Base-by-base conservation (phyloP, 2,113 vertebrate species). In the Zingel zingel region DNA sequence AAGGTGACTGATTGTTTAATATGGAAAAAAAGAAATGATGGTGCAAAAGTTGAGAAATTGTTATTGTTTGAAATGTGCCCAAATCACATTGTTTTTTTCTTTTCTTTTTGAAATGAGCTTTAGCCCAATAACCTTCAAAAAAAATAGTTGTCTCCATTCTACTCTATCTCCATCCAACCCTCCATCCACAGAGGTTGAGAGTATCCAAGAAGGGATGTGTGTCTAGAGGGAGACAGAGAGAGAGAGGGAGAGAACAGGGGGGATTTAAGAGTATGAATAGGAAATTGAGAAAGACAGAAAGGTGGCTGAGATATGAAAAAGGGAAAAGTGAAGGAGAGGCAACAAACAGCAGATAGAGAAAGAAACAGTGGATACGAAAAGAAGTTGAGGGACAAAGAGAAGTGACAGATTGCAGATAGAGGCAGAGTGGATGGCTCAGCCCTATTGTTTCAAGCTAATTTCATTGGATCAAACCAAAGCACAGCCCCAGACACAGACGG, bases 381-480 rank as follows among this genome's bases (percentile, higher is more conserved):
- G 19, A 66, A 43, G 50, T 6, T 14, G 66, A 68, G 56, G 27
- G 66, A 70, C 61, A 39, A 14, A 39, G 58, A 73, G 62, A 85
- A 54, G 1, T 53, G 88, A 86, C 74, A 78, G 79, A 77, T 66
- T 57, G 74, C 65, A 84, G 74, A 81, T 51, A 61, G 79, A 71
- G 86, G 53, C 65, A 27, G 68, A 54, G 58, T 36, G 73, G 74
- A 83, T 47, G 45, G 73, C 74, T 83, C 3, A 21, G 84, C 72
- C 77, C 85, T 54, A 90, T 92, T 92, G 91, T 92, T 91, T 90
- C 83, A 87, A 83, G 83, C 80, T 92, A 92, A 93, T 92, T 91
- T 93, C 83, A 81, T 82, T 83, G 90, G 91, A 90, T 92, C 88
- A 92, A 93, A 93, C 87, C 86, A 83, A 87, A 88, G 90, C 82